These are phyloP conservation scores for Mus spicilegus DNA, from an alignment of 2,113 vertebrate genomes.

Conservation along the genomic window DNA sequence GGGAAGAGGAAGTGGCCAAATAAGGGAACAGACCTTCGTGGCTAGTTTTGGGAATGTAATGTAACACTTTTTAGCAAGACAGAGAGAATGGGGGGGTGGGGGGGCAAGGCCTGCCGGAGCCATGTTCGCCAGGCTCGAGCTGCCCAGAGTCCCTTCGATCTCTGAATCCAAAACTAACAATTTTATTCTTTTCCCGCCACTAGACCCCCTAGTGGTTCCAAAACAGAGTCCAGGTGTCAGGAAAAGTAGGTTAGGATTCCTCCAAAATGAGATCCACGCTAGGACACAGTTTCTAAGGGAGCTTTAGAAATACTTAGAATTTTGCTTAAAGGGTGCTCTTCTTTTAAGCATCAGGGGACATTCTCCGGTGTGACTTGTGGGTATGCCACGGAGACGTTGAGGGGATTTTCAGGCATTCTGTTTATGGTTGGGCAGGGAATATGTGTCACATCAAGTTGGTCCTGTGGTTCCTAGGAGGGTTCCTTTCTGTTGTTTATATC, in stretches of 20 bases:
- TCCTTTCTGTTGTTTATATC: not conserved
- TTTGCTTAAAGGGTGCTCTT: conserved; percentile 9
- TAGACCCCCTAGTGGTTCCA: not conserved
- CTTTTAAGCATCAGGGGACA: not conserved
- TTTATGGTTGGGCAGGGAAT: not conserved
- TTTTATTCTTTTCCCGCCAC: conserved; percentile 38
- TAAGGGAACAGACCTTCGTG: not conserved
- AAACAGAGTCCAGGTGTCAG: not conserved
- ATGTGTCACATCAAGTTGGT: conserved; percentile 14
- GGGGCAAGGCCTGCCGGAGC: not conserved
- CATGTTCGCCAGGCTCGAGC: not conserved
- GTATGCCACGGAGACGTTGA: not conserved
- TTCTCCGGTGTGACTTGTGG: not conserved
- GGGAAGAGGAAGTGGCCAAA: not conserved
- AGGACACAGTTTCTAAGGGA: not conserved
- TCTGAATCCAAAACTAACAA: conserved; percentile 54
- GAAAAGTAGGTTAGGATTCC: not conserved
- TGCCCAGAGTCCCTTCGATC: not conserved
- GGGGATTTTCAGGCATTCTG: not conserved
- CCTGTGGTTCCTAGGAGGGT: conserved; percentile 4
- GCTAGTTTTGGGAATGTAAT: not conserved
- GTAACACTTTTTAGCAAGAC: not conserved
- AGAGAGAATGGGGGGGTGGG: not conserved
- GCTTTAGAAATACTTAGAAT: conserved; percentile 47
- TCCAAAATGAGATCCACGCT: not conserved